Percentiles rank a stretch among this genome's conserved stretches.
phyloP scores from a whole-genome alignment of 1,140 invertebrate genomes.

The Heliothis virescens region DNA sequence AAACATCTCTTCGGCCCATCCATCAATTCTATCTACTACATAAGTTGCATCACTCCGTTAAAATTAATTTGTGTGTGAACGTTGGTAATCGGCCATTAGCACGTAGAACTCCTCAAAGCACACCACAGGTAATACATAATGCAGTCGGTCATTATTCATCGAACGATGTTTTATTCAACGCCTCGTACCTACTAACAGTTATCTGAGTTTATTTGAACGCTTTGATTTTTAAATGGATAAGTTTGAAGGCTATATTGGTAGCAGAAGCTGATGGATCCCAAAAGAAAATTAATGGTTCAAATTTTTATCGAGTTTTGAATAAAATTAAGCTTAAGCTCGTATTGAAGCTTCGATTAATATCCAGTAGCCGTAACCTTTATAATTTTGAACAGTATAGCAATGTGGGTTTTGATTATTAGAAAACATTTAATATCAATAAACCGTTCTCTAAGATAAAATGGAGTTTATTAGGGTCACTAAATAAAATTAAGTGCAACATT shows the following conservation, averaged over 20 bases:
- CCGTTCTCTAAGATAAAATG: too few species aligned
- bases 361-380: not conserved
- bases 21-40: slow-evolving; percentile 1
- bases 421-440: too few species aligned
- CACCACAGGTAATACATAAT: slow-evolving; percentile 48
- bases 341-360: not conserved
- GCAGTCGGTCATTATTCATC: slow-evolving; percentile 48
- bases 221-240: slow-evolving; percentile 35
- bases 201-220: slow-evolving; percentile 31
- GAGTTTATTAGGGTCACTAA: too few species aligned
- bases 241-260: not conserved
- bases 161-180: slow-evolving; percentile 43
- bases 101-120: slow-evolving; percentile 33
- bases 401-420: not conserved
- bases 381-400: not conserved
- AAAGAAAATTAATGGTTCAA: slow-evolving; percentile 9
- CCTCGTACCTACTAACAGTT: slow-evolving; percentile 31
- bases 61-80: slow-evolving; percentile 42
- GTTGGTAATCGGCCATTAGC: slow-evolving; percentile 41
- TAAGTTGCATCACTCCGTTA: slow-evolving; percentile 7
- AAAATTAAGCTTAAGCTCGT: not conserved
- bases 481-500: too few species aligned
- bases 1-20: not conserved
- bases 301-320: not conserved
- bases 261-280: not conserved